Evolutionary conservation across 2,888 invertebrate species (phyloP), one percentile per base, ranked within the genome.

Genomic region (Acheta domesticus): DNA sequence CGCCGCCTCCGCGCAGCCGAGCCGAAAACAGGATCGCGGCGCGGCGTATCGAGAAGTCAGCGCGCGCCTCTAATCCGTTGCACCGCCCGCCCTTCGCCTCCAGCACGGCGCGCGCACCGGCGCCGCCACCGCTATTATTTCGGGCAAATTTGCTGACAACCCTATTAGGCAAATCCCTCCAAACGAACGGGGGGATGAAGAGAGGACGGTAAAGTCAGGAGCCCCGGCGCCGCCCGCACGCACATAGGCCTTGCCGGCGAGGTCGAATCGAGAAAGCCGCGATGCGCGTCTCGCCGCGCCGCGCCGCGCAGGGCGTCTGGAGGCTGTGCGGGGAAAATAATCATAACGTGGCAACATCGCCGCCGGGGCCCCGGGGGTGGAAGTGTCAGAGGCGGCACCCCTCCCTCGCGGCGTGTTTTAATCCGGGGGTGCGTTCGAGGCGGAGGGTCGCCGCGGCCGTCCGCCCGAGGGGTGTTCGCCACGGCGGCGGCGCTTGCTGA

Each of bases 91-190:
- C 62, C 62, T n/a, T 36, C 36, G 36, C 62, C n/a, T 14, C 62
- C 62, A 14, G 14, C 62, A 4, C 62, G 62, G 62, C 14, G 62
- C 62, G 62, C 62, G n/a, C 62, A 62, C 62, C 62, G 62, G 62
- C 62, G 62, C 16, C 8, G 62, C n/a, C n/a, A 11, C 78, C 49
- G 62, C 80, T 80, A 80, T 81, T 81, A 81, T 81, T 81, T 80
- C 81, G 77, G 79, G 80, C 80, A 80, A 81, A 81, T 81, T 81
- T 81, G 79, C 80, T 81, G 81, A 80, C 81, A 81, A 81, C 81
- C 79, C 80, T 81, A 81, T 81, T 81, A 81, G 77, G 81, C 78
- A 81, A 81, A 81, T 81, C 80, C 80, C 80, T 79, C 79, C 79
- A 81, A 78, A 73, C 76, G 79, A 62, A 49, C 36, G 78, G 21